These are phyloP conservation scores for Sipha maydis DNA, from an alignment of 2,888 invertebrate species.

Conservation along the genomic window DNA sequence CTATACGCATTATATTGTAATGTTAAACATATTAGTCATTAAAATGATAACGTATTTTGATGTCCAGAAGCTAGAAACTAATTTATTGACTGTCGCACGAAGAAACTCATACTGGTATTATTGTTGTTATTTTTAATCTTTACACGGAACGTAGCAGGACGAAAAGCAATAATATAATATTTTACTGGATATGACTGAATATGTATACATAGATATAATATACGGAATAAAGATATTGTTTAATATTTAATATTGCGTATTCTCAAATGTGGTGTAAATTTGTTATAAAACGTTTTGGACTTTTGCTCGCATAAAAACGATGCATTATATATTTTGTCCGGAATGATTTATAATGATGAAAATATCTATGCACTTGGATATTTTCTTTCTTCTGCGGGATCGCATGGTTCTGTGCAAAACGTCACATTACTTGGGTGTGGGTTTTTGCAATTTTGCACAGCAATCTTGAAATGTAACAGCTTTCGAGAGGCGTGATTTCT, in stretches of 20 bases:
- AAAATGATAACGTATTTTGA: too few species aligned
- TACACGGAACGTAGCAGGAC: background rate
- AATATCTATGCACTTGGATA: background rate
- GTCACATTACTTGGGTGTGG: background rate
- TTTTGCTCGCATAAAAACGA: background rate
- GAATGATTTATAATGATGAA: background rate
- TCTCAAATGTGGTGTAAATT: background rate
- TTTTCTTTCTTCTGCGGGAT: background rate
- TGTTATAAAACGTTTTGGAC: background rate
- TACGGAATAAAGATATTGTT: too few species aligned
- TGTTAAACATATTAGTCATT: too few species aligned
- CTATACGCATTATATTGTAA: too few species aligned
- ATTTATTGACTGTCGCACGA: too few species aligned
- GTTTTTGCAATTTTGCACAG: background rate
- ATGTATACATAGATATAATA: too few species aligned
- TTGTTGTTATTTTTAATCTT: background rate
- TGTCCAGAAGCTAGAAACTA: too few species aligned
- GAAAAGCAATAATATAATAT: too few species aligned
- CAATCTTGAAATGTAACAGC: slow-evolving; percentile 6
- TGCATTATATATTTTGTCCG: background rate
- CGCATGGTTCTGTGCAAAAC: background rate
- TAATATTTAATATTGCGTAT: background rate
- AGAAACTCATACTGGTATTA: background rate
- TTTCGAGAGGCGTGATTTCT: background rate
- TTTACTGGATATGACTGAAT: too few species aligned